These are phyloP conservation scores for Platyrinchus mystaceus DNA, from an alignment of 2,797 vertebrate genomes.

Conservation along the genomic window DNA sequence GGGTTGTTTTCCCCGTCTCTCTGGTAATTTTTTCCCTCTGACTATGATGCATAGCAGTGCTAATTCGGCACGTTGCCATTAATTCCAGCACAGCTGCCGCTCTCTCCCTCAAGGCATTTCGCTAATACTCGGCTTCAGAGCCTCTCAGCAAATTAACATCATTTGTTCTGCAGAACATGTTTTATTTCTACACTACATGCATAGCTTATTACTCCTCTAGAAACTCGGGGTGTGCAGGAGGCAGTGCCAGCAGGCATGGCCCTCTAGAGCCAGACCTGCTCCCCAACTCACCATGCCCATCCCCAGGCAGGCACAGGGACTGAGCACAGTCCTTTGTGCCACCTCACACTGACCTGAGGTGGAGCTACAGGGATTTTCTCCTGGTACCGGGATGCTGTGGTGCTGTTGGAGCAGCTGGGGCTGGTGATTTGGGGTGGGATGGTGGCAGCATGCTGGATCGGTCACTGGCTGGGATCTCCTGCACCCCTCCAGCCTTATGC, in stretches of 20 bases:
- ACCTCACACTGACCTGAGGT: fast-evolving
- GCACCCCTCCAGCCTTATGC: too few relatives aligned
- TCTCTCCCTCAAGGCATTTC: conserved; percentile 85
- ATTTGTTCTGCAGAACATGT: conserved; percentile 91
- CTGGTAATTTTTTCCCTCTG: conserved; percentile 75
- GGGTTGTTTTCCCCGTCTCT: conserved; percentile 27
- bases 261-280: background rate
- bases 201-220: conserved; percentile 81
- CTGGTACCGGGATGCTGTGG: fast-evolving
- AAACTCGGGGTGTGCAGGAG: conserved; percentile 6
- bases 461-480: background rate
- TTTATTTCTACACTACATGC: conserved; percentile 85
- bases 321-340: background rate
- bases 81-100: conserved; percentile 92
- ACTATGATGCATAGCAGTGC: conserved; percentile 87
- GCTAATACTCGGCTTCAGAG: conserved; percentile 88
- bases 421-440: background rate
- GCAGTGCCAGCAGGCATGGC: background rate
- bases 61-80: conserved; percentile 89
- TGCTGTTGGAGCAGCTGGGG: background rate
- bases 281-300: fast-evolving
- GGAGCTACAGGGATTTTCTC: background rate
- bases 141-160: conserved; percentile 91
- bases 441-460: background rate
- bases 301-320: background rate